Evolutionary conservation across 2,888 invertebrate genomes (phyloP).

Genomic region (Eugnorisma glareosa): DNA sequence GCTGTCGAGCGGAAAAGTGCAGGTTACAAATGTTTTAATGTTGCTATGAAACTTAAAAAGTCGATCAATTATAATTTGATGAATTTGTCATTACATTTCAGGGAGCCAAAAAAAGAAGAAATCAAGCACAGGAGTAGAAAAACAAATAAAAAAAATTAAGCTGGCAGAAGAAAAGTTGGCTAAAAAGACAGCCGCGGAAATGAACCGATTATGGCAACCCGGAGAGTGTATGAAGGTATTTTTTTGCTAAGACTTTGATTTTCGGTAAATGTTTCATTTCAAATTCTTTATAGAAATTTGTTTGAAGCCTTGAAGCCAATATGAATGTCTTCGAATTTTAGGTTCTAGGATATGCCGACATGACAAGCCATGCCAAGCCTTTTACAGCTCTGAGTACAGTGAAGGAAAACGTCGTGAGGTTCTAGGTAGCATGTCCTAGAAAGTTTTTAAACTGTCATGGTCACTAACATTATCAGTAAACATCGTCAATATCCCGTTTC

Average conservation of each 20-base stretch:
- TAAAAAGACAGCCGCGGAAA: constrained; percentile 65
- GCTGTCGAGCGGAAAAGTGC: constrained; percentile 2
- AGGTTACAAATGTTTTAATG: not conserved
- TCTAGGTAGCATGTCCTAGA: not conserved
- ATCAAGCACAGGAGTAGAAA: constrained; percentile 16
- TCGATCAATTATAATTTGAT: not conserved
- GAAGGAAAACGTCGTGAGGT: not conserved
- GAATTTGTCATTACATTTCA: constrained; percentile 1
- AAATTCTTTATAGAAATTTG: too few relatives aligned
- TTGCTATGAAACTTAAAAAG: not conserved
- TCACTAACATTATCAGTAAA: too few relatives aligned
- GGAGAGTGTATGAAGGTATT: constrained; percentile 88
- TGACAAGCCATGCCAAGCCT: too few relatives aligned
- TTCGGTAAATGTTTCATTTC: not conserved
- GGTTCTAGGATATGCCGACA: too few relatives aligned
- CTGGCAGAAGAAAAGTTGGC: constrained; percentile 69
- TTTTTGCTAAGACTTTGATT: not conserved
- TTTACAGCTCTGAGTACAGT: too few relatives aligned
- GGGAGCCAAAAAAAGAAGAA: constrained; percentile 60
- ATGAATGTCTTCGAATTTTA: too few relatives aligned
- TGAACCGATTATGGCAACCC: constrained; percentile 82
- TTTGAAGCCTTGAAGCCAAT: too few relatives aligned
- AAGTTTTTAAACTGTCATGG: too few relatives aligned
- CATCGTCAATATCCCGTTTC: too few relatives aligned
- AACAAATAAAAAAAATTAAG: constrained; percentile 59